Percentiles rank a stretch among this genome's conserved stretches.
Conservation (phyloP, 1,140 invertebrate genomes). For the Andricus grossulariae region DNA sequence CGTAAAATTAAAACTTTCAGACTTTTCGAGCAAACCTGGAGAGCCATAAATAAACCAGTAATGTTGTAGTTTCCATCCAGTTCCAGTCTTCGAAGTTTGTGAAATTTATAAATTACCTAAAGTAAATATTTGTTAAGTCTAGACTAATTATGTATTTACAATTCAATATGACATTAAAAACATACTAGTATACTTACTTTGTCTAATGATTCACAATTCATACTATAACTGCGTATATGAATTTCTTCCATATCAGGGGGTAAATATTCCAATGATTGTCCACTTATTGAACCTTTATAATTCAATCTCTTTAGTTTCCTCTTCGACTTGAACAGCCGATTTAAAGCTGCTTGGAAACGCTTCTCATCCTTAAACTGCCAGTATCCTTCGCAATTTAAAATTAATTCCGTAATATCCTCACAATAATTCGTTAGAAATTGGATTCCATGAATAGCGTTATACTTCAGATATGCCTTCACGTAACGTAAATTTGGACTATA, state of each 20-base stretch:
- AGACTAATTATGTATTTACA: not conserved
- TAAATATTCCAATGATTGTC: constrained; percentile 56
- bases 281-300: constrained; percentile 48
- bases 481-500: no score
- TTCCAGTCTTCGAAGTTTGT: constrained; percentile 51
- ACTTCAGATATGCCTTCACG: no score
- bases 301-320: constrained; percentile 56
- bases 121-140: constrained; percentile 44
- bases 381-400: constrained; percentile 45
- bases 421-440: constrained; percentile 54
- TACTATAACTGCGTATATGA: not conserved
- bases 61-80: constrained; percentile 49
- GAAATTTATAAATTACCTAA: constrained; percentile 55
- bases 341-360: constrained; percentile 36
- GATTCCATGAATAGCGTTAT: constrained; percentile 45
- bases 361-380: constrained; percentile 53
- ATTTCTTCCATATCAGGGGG: constrained; percentile 56
- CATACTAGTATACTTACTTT: no score
- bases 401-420: constrained; percentile 56
- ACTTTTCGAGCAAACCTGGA: constrained; percentile 45
- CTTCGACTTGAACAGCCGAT: constrained; percentile 56
- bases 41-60: constrained; percentile 42
- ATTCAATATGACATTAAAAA: no score
- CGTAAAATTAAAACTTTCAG: constrained; percentile 49
- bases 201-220: no score